phyloP scores from a whole-genome alignment of 1,140 invertebrate species.

The Physella acuta region DNA sequence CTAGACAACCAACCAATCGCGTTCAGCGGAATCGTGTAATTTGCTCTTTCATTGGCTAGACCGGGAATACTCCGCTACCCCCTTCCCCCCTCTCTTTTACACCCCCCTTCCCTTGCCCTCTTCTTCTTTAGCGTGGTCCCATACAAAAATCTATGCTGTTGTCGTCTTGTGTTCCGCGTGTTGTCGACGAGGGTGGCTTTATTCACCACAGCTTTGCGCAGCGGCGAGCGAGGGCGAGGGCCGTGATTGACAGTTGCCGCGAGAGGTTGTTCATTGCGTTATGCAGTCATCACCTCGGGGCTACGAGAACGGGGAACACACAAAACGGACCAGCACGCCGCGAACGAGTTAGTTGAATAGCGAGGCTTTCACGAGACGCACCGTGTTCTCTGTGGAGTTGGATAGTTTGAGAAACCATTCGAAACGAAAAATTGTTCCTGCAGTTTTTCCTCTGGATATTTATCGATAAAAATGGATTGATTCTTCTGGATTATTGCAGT shows the following conservation, averaged over 20 bases:
- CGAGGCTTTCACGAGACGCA: too few relatives aligned
- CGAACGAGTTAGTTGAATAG: too few relatives aligned
- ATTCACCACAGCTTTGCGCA: constrained; percentile 41
- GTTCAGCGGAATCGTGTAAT: constrained; percentile 38
- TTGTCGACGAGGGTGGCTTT: constrained; percentile 51
- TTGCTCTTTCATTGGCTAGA: constrained; percentile 50
- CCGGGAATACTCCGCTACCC: constrained; percentile 26
- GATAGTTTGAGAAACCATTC: too few relatives aligned
- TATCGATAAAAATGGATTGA: too few relatives aligned
- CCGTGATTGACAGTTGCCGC: constrained; percentile 44
- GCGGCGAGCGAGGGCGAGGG: constrained; percentile 34
- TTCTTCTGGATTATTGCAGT: too few relatives aligned
- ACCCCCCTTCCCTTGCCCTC: neutral
- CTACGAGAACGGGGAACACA: neutral
- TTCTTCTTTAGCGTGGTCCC: constrained; percentile 36
- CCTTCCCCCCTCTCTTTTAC: constrained; percentile 2
- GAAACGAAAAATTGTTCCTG: too few relatives aligned
- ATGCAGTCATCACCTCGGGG: constrained; percentile 24
- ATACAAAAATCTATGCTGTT: constrained; percentile 48
- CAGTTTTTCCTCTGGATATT: too few relatives aligned
- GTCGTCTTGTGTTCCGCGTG: constrained; percentile 41
- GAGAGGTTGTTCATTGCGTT: constrained; percentile 26
- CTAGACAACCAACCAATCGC: constrained; percentile 43
- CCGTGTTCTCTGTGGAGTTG: too few relatives aligned
- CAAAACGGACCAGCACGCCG: too few relatives aligned